Evolutionary conservation across 2,888 invertebrate genomes (phyloP).

Genomic region (Cerceris rybyensis): DNA sequence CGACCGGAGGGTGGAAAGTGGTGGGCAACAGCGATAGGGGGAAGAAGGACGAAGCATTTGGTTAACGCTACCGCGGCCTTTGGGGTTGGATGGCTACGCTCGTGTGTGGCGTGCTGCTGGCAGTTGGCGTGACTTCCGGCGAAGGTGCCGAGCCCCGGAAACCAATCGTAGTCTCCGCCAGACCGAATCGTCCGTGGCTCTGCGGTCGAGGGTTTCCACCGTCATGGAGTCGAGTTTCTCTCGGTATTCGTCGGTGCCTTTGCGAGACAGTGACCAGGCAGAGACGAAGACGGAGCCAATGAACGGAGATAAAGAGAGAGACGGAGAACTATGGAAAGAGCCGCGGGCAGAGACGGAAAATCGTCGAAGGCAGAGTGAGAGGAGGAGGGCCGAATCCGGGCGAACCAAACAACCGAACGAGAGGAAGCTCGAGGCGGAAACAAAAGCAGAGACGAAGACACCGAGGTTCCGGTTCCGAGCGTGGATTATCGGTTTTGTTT

Average conservation of each 20-base stretch:
- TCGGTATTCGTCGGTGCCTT: constrained; percentile 44
- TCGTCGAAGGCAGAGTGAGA: background rate
- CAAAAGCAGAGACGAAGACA: constrained; percentile 37
- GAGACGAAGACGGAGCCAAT: background rate
- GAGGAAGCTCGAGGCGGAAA: constrained; percentile 1
- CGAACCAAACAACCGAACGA: background rate
- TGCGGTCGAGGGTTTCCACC: constrained; percentile 65
- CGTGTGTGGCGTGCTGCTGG: constrained; percentile 65
- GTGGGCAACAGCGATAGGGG: background rate
- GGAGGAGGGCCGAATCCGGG: background rate
- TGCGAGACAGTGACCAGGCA: constrained; percentile 16
- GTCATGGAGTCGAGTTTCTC: constrained; percentile 35
- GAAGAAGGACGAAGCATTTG: background rate
- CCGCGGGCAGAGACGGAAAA: background rate
- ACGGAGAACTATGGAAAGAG: no score
- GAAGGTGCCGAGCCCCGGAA: constrained; percentile 72
- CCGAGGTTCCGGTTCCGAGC: constrained; percentile 46
- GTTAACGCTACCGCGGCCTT: background rate
- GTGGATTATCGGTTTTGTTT: constrained; percentile 67
- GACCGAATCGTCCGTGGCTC: constrained; percentile 70
- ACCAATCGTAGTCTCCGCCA: constrained; percentile 71
- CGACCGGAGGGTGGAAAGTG: background rate
- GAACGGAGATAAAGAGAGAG: background rate
- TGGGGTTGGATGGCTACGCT: constrained; percentile 37
- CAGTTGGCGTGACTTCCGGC: constrained; percentile 73